Percentiles rank a stretch among this genome's conserved stretches.
Conservation (phyloP, 2,888 invertebrate species). For the Anthophora plumipes region DNA sequence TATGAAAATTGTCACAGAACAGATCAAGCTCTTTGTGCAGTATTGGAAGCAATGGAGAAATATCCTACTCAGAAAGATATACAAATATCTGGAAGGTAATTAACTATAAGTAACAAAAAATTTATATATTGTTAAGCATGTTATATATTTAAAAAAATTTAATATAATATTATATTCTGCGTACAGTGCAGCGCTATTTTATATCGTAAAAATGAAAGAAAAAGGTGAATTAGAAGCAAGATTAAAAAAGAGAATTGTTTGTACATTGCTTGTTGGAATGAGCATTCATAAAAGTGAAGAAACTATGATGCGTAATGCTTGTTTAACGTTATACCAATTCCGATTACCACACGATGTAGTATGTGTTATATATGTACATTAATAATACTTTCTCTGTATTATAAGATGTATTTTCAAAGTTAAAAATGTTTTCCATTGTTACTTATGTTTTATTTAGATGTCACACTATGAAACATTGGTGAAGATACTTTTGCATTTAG, state of each 20-base stretch:
- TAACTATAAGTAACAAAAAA: constrained; percentile 31
- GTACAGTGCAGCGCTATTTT: constrained; percentile 95
- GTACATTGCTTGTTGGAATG: constrained; percentile 95
- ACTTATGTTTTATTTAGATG: constrained; percentile 86
- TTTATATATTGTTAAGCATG: neutral
- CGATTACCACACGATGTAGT: constrained; percentile 98
- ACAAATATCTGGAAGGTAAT: constrained; percentile 95
- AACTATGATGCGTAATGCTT: constrained; percentile 98
- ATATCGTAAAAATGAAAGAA: constrained; percentile 95
- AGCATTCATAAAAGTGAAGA: constrained; percentile 93
- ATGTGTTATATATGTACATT: constrained; percentile 80
- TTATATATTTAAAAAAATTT: neutral
- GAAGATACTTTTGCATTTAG: constrained; percentile 92
- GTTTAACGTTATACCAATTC: constrained; percentile 97
- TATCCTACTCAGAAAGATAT: constrained; percentile 95
- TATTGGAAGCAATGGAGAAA: constrained; percentile 95
- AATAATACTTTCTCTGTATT: neutral
- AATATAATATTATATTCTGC: constrained; percentile 2
- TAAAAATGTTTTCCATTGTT: constrained; percentile 16
- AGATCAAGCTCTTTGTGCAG: constrained; percentile 91
- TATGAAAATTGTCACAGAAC: constrained; percentile 92
- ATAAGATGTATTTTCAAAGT: neutral
- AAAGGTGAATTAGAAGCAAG: constrained; percentile 90
- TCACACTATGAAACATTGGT: constrained; percentile 96
- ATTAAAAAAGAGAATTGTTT: constrained; percentile 92